Evolutionary conservation across 2,113 vertebrate species (phyloP).

Genomic region (Poeciliopsis occidentalis): DNA sequence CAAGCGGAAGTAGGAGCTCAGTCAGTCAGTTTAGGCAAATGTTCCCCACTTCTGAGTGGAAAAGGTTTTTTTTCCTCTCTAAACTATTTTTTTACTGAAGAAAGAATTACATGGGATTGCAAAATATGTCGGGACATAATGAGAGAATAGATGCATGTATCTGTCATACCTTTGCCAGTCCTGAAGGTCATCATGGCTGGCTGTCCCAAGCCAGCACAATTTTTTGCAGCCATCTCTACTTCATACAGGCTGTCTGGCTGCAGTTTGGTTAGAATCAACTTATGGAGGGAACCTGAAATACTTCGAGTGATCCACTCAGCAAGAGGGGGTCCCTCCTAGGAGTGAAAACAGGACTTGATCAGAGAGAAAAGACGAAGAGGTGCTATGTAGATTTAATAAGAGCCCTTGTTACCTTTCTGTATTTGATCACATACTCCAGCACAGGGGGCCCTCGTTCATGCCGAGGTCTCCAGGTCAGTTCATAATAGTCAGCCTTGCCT

Average conservation of each 20-base stretch:
- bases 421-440: slow-evolving; percentile 92
- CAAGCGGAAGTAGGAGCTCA: too few relatives aligned
- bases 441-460: slow-evolving; percentile 84
- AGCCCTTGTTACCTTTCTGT: slow-evolving; percentile 86
- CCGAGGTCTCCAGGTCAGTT: slow-evolving; percentile 93
- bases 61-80: too few relatives aligned
- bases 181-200: slow-evolving; percentile 98
- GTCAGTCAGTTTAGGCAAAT: neutral
- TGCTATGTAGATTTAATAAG: neutral
- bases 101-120: neutral
- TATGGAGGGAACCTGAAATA: slow-evolving; percentile 87
- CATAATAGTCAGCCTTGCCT: slow-evolving; percentile 92
- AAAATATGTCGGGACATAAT: neutral
- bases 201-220: slow-evolving; percentile 92
- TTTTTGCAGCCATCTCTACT: slow-evolving; percentile 94
- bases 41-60: neutral
- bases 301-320: slow-evolving; percentile 86
- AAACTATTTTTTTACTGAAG: too few relatives aligned
- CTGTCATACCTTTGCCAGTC: slow-evolving; percentile 84
- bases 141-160: neutral
- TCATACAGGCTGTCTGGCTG: slow-evolving; percentile 95
- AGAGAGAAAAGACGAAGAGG: neutral
- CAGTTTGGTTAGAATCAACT: slow-evolving; percentile 86
- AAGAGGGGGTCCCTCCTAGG: slow-evolving; percentile 85
- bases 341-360: neutral